Base-by-base conservation (phyloP, 2,888 invertebrate genomes). In the Cataglyphis rosenhaueri region DNA sequence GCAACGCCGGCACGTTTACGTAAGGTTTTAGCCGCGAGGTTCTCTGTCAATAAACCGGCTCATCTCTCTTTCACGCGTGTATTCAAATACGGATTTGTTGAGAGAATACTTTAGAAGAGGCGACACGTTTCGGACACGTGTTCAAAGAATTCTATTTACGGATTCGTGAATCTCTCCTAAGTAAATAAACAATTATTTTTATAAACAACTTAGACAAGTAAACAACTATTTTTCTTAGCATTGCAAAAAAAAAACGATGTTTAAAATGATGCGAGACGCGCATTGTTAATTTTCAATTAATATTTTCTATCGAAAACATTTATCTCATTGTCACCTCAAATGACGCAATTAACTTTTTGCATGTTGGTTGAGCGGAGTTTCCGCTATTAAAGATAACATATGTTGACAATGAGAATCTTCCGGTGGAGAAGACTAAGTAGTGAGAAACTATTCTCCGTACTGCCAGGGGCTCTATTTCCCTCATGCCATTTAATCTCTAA, bases 1-100 rank as follows among this genome's bases (percentile, higher is more conserved):
- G 88, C 82, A 86, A 89, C 59, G 62, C 29, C 70, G 10, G 57
- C 32, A 44, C 35, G 86, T 84, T 89, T 88, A 89, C 86, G 85
- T 85, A 88, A 88, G 86, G 73, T 59, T 38, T 82, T 59, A 48
- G 64, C 74, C 81, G 73, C 82, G 81, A 81, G 84, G 71, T 86
- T 85, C 85, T 35, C 78, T 61, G 89, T 88, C 88, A 85, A 88
- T 88, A 89, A 84, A 88, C 82, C 84, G 86, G 82, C 86, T 85
- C 82, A 83, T 88, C 84, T 79, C 71, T 86, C 88, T 86, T 84
- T 82, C 82, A 79, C 83, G 73, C 57, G 83, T 85, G 79, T 52
- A 78, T n/a, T 74, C 35, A 84, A 65, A 70, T 52, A 83, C 74
- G 76, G 62, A 85, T 74, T 75, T 66, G 35, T 41, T 70, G 64